A percentile compares a stretch with the other conserved stretches of the same genome.
Evolutionary conservation across 2,888 invertebrate species (phyloP).

Genomic region (Acronicta alni): DNA sequence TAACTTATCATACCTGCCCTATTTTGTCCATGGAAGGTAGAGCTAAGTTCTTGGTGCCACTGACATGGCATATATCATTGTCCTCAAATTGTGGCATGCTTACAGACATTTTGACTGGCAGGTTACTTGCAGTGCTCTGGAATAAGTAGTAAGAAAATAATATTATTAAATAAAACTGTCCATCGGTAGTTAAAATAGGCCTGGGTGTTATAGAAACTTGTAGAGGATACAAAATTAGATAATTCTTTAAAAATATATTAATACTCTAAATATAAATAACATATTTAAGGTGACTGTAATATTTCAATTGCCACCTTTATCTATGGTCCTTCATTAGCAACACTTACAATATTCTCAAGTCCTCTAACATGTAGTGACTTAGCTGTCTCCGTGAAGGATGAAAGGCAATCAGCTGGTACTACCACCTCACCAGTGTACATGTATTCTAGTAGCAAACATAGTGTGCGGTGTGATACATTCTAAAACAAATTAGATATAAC

Average conservation of each 20-base stretch:
- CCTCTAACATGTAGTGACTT: constrained; percentile 76
- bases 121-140: constrained; percentile 31
- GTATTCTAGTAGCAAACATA: constrained; percentile 75
- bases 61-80: constrained; percentile 31
- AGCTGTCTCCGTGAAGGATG: constrained; percentile 73
- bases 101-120: constrained; percentile 36
- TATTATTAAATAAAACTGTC: no score
- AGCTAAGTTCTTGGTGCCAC: constrained; percentile 27
- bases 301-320: not conserved
- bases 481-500: constrained; percentile 57
- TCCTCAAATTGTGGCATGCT: constrained; percentile 43
- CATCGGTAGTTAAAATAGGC: no score
- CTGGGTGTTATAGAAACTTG: no score
- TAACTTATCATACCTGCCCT: constrained; percentile 22
- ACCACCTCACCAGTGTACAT: constrained; percentile 80
- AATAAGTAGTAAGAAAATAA: not conserved
- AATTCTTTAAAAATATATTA: no score
- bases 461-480: constrained; percentile 74
- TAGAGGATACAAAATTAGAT: no score
- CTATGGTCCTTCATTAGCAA: not conserved
- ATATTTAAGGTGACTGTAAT: no score
- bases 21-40: constrained; percentile 31
- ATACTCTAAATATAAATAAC: no score
- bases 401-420: constrained; percentile 69
- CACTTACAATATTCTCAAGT: constrained; percentile 75